Evolutionary conservation across 1,140 invertebrate species (phyloP), one percentile per base, ranked within the genome.

Genomic region (Drosophila grimshawi): DNA sequence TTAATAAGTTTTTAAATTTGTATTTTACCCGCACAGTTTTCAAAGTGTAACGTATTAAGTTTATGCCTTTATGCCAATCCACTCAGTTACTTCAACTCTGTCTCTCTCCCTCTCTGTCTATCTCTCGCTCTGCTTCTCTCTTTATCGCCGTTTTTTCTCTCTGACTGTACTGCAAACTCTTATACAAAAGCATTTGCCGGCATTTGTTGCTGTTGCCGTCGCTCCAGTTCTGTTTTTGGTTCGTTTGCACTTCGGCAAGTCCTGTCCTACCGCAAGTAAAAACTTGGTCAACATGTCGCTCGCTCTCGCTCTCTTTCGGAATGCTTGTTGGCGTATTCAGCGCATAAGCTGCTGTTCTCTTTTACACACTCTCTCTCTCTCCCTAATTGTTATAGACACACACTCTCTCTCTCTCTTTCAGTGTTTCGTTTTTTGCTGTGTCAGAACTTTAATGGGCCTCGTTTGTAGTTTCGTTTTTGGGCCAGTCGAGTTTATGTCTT

Each of bases 401-500:
- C 29, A 11, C 29, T 19, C 19, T 46, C 60, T 2, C 30, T 74
- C 43, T 63, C 55, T 46, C 43, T 35, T 37, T 48, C 8, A 19
- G 43, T 11, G 37, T 57, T 37, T 43, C 6, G 56, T 45, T 39
- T 41, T 49, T 32, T 65, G 49, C 62, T 49, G 52, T 46, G 46
- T 32, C 43, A 52, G 49, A 51, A 33, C 51, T 57, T 65, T 37
- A 43, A 49, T 74, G 59, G 41, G 41, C 39, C 41, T 70, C 55
- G 66, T 60, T 71, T 45, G 37, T 57, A 64, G 63, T 63, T 49
- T 55, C 41, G 61, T 39, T 60, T 65, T 45, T 43, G 66, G 63
- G 67, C 66, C 61, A 78, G 79, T 78, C 53, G 78, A 77, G 76
- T 86, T 86, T 86, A 88, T 88, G 83, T 86, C 82, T 86, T 86